Percentiles rank a stretch among this genome's conserved stretches.
Evolutionary conservation across 1,140 invertebrate species (phyloP).

Genomic region (Dryas iulia): DNA sequence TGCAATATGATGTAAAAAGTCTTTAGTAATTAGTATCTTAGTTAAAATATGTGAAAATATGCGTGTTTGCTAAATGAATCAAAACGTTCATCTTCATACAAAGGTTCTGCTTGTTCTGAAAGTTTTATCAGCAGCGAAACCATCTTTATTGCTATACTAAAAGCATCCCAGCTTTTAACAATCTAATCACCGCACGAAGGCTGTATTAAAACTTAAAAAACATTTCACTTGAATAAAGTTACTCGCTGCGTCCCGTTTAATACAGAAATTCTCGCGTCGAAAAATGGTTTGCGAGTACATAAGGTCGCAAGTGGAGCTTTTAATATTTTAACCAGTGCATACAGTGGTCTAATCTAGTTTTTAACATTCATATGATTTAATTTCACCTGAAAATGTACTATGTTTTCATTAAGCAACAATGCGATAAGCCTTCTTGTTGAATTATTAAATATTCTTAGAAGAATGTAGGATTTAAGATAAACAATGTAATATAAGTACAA

Average conservation of each 20-base stretch:
- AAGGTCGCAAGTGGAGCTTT: constrained; percentile 16
- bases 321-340: constrained; percentile 20
- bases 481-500: constrained; percentile 65
- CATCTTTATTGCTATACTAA: constrained; percentile 4
- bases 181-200: constrained; percentile 20
- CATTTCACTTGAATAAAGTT: constrained; percentile 15
- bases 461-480: constrained; percentile 29
- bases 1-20: no score
- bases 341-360: constrained; percentile 21
- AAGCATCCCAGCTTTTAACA: constrained; percentile 11
- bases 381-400: not conserved
- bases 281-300: constrained; percentile 21
- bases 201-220: constrained; percentile 20
- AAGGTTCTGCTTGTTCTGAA: not conserved
- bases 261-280: constrained; percentile 19
- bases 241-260: constrained; percentile 9
- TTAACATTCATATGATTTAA: constrained; percentile 2
- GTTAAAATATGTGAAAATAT: no score
- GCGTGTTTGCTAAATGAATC: no score
- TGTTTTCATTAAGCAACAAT: not conserved
- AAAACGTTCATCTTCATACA: not conserved
- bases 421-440: not conserved
- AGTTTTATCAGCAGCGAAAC: not conserved
- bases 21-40: no score
- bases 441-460: constrained; percentile 6